These are phyloP conservation scores for Leucopsar rothschildi DNA, from an alignment of 2,113 vertebrate species.

Conservation along the genomic window DNA sequence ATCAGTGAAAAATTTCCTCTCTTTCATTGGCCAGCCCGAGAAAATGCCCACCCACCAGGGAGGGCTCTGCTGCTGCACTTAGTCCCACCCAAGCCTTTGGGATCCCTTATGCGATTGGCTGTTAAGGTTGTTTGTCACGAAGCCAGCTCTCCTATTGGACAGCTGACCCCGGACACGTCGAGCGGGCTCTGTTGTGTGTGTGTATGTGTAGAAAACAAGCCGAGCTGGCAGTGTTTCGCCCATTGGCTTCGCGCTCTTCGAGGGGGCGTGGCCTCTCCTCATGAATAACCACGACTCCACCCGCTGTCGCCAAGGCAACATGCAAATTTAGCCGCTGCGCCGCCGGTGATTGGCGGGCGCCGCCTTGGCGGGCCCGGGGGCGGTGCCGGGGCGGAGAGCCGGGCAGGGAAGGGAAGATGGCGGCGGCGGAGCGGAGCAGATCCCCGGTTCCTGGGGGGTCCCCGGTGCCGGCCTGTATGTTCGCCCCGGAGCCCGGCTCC, in stretches of 20 bases:
- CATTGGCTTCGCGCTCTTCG: not conserved
- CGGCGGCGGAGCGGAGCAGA: conserved; percentile 75
- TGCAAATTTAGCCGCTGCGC: not conserved
- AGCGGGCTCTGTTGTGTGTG: not conserved
- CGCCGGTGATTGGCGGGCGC: not conserved
- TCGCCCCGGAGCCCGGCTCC: conserved; percentile 82
- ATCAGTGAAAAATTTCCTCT: fast-evolving
- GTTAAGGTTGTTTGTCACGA: not conserved
- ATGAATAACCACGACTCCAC: not conserved
- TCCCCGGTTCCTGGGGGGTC: conserved; percentile 77
- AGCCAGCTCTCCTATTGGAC: not conserved
- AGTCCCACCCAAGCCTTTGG: not conserved
- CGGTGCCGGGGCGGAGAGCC: not conserved
- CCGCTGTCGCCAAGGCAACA: not conserved
- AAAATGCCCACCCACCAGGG: not conserved
- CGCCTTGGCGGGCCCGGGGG: not conserved
- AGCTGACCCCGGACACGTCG: not conserved
- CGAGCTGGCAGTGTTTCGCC: conserved; percentile 1
- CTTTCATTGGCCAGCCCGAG: fast-evolving
- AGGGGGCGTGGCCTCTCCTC: not conserved
- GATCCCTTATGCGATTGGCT: not conserved
- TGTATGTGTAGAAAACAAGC: not conserved
- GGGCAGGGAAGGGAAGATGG: conserved; percentile 70
- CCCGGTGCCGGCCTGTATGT: conserved; percentile 88
- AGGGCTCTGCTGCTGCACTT: fast-evolving